Evolutionary conservation across 2,888 invertebrate genomes (phyloP).

Genomic region (Hyposoter dolosus): DNA sequence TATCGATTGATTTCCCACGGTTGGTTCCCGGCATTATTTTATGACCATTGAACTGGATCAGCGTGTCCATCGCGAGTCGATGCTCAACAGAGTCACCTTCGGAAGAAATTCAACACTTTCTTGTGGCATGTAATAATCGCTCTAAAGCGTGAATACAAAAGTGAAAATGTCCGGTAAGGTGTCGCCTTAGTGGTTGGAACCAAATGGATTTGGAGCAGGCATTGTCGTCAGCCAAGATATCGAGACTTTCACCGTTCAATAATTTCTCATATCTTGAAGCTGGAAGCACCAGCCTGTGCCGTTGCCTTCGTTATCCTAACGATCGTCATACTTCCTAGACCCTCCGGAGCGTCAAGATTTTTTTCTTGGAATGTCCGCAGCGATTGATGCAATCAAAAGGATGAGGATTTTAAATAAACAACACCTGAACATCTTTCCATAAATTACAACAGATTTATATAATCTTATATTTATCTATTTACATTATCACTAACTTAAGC

Average conservation of each 20-base stretch:
- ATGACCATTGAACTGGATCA: slow-evolving; percentile 44
- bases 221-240: slow-evolving; percentile 35
- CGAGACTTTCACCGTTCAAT: slow-evolving; percentile 58
- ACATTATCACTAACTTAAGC: slow-evolving; percentile 60
- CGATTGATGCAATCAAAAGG: background rate
- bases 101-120: slow-evolving; percentile 73
- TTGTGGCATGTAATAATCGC: slow-evolving; percentile 57
- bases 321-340: slow-evolving; percentile 38
- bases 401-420: background rate
- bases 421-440: slow-evolving; percentile 30
- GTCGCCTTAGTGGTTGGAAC: slow-evolving; percentile 54
- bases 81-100: background rate
- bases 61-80: slow-evolving; percentile 61
- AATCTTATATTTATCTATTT: slow-evolving; percentile 72
- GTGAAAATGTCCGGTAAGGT: slow-evolving; percentile 58
- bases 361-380: background rate
- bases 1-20: background rate
- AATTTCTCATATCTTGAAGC: slow-evolving; percentile 19
- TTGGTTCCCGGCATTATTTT: background rate
- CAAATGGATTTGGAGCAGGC: slow-evolving; percentile 22
- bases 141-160: slow-evolving; percentile 45
- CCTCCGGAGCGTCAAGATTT: slow-evolving; percentile 6
- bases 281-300: slow-evolving; percentile 6
- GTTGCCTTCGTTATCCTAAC: slow-evolving; percentile 12
- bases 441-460: slow-evolving; percentile 70